These are phyloP conservation scores for Falco berigora DNA, from an alignment of 2,797 vertebrate species.

Conservation along the genomic window DNA sequence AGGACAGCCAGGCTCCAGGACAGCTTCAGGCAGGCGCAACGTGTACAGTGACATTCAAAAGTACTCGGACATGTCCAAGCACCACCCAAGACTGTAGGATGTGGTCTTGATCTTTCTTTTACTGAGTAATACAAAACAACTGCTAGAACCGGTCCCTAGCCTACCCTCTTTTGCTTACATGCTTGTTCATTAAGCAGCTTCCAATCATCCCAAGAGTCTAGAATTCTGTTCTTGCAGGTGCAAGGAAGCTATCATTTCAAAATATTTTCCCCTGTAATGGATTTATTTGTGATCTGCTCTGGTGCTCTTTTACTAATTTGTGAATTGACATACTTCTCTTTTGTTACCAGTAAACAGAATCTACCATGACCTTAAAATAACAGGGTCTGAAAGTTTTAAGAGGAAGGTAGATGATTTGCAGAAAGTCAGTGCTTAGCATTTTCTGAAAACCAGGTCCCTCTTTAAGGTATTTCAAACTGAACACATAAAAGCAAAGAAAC, in stretches of 20 bases:
- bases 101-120: conserved; percentile 37
- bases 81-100: background rate
- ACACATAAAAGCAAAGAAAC: conserved; percentile 2
- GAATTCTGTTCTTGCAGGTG: background rate
- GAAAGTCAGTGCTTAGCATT: background rate
- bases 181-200: background rate
- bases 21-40: background rate
- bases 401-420: background rate
- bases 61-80: background rate
- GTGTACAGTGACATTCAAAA: background rate
- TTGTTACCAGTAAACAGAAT: background rate
- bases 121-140: conserved; percentile 27
- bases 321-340: background rate
- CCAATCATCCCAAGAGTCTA: background rate
- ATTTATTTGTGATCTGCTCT: background rate
- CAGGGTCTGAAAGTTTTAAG: background rate
- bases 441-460: background rate
- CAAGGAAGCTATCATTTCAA: background rate
- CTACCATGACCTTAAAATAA: background rate
- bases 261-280: background rate
- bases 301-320: background rate
- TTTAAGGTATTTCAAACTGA: background rate
- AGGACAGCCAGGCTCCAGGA: background rate
- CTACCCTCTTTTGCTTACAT: background rate
- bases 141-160: conserved; percentile 7